phyloP scores from a whole-genome alignment of 2,113 vertebrate species.

The Oceanites oceanicus region DNA sequence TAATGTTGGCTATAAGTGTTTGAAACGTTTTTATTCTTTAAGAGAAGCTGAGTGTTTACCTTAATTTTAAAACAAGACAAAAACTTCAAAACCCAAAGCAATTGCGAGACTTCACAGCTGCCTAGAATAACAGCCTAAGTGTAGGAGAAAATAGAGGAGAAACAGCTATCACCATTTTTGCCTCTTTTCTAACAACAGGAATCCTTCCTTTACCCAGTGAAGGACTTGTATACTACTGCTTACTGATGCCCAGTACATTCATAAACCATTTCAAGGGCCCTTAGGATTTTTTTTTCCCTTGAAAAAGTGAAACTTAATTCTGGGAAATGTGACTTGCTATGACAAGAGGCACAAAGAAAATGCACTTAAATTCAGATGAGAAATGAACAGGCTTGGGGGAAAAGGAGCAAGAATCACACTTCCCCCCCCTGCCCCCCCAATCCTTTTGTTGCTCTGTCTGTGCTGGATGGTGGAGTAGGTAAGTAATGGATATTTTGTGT shows the following conservation, averaged over 20 bases:
- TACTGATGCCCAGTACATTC: neutral
- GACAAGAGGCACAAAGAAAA: neutral
- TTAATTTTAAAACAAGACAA: neutral
- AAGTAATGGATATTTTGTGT: neutral
- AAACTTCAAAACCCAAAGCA: neutral
- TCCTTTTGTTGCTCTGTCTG: neutral
- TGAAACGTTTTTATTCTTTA: neutral
- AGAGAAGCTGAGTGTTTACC: neutral
- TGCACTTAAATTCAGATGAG: neutral
- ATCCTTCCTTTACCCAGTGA: neutral
- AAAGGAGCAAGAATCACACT: neutral
- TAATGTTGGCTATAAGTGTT: neutral
- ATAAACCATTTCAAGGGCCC: neutral
- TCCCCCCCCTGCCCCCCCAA: accelerated
- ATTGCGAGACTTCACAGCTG: neutral
- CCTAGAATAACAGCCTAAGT: neutral
- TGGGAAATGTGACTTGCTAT: neutral
- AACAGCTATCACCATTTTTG: neutral
- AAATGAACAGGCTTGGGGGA: neutral
- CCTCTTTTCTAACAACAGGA: neutral
- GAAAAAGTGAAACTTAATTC: neutral
- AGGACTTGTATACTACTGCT: neutral
- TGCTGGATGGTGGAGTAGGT: neutral
- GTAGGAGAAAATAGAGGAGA: neutral
- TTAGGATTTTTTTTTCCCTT: neutral